Evolutionary conservation across 2,888 invertebrate genomes (phyloP), one percentile per base, ranked within the genome.

Genomic region (Therioaphis trifolii): DNA sequence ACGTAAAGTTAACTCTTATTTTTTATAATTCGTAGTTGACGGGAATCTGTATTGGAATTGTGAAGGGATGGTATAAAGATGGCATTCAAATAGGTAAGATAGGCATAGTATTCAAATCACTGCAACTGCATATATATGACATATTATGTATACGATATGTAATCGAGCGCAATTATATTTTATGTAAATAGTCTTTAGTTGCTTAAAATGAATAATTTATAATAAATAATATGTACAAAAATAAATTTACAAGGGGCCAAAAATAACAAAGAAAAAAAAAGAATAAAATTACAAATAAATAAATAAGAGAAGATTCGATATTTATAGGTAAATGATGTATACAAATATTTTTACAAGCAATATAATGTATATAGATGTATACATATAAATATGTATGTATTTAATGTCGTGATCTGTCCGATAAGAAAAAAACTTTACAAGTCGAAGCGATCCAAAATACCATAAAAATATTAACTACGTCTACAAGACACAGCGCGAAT

Each of bases 321-420:
- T 35, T 63, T 18, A 58, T 58, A 78, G 40, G 12, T 69, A 78
- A 40, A 68, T 52, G 18, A 40, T 43, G 40, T 78, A 69, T 69
- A 78, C 68, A 69, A 58, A 55, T 78, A 69, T 69, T 78, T 78
- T 55, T 78, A 78, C 78, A 78, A 78, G 78, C 78, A 78, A 69
- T 55, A 24, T 69, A 55, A 40, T 78, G 27, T 69, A 78, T 78
- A 77, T 63, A 49, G 46, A 27, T 63, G 46, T 77, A 55, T 55
- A 21, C 2, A 52, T 52, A 18, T 52, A 52, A 18, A n/a, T 14
- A 58, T 58, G n/a, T 21, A 24, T 52, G 18, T 61, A 61, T 61
- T 52, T 35, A 55, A 40, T 52, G 4, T 78, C 40, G 49, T 18
- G 24, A 55, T 78, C 52, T 40, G 69, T 55, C 14, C 24, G 43